Evolutionary conservation across 2,888 invertebrate species (phyloP).

Genomic region (Monoplex corrugatus): DNA sequence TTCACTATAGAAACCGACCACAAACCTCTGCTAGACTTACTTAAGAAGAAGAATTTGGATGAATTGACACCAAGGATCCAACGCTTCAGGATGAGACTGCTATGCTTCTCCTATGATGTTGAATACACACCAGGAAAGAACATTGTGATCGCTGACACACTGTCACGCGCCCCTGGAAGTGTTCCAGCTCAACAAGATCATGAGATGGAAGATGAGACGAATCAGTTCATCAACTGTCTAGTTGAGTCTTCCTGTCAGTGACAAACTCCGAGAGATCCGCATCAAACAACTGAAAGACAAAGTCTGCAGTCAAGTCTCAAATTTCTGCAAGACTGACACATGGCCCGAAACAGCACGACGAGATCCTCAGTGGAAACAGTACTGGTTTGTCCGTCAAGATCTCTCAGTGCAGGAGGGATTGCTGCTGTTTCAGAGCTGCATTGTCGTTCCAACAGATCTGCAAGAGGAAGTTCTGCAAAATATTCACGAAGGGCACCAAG

Average conservation of each 20-base stretch:
- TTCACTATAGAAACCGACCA: slow-evolving; percentile 30
- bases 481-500: too few species aligned
- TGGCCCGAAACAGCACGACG: slow-evolving; percentile 25
- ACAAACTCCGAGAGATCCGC: not conserved
- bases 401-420: slow-evolving; percentile 17
- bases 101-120: too few species aligned
- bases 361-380: not conserved
- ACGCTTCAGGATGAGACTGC: too few species aligned
- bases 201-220: not conserved
- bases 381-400: not conserved
- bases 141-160: not conserved
- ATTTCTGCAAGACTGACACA: not conserved
- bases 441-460: slow-evolving; percentile 5
- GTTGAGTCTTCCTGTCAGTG: slow-evolving; percentile 5
- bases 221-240: slow-evolving; percentile 2
- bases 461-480: too few species aligned
- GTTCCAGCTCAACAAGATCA: slow-evolving; percentile 18
- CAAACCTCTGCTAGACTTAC: slow-evolving; percentile 28
- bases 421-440: not conserved
- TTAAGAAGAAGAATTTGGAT: slow-evolving; percentile 29
- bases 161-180: not conserved
- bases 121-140: not conserved
- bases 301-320: not conserved
- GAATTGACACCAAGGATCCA: slow-evolving; percentile 47
- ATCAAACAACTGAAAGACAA: not conserved